Conservation (phyloP, 2,888 invertebrate genomes). For the Cantharis flavilabris region DNA sequence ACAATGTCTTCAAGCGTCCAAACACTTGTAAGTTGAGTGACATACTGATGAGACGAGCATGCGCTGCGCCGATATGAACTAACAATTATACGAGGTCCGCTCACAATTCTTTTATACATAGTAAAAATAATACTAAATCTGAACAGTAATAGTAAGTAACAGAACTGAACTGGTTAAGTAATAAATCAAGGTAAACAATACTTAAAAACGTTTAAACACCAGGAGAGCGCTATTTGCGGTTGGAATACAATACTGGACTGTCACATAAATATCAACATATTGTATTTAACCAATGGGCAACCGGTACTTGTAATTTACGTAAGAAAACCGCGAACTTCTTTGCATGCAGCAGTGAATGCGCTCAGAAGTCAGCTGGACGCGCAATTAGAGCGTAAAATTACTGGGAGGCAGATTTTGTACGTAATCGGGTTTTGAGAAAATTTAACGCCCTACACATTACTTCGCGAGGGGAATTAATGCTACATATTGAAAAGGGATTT, state of each 20-base stretch:
- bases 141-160: conserved; percentile 22
- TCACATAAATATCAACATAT: conserved; percentile 45
- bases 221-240: conserved; percentile 39
- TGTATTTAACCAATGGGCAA: conserved; percentile 37
- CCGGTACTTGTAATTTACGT: conserved; percentile 32
- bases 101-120: no score
- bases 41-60: no score
- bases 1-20: no score
- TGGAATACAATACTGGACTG: conserved; percentile 39
- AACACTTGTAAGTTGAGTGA: no score
- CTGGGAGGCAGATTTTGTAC: conserved; percentile 1
- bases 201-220: conserved; percentile 31
- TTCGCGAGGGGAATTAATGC: conserved; percentile 8
- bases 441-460: conserved; percentile 8
- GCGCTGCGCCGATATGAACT: no score
- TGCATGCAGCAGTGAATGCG: conserved; percentile 7
- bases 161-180: conserved; percentile 22
- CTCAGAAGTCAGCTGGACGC: conserved; percentile 27
- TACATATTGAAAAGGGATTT: conserved; percentile 12
- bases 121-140: no score
- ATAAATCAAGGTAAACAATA: conserved; percentile 41
- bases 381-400: conserved; percentile 34
- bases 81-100: no score
- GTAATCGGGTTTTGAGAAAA: background rate
- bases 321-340: conserved; percentile 30